A percentile compares a stretch with the other conserved stretches of the same genome.
phyloP scores from a whole-genome alignment of 2,113 vertebrate genomes.

The Chrysochloris asiatica region DNA sequence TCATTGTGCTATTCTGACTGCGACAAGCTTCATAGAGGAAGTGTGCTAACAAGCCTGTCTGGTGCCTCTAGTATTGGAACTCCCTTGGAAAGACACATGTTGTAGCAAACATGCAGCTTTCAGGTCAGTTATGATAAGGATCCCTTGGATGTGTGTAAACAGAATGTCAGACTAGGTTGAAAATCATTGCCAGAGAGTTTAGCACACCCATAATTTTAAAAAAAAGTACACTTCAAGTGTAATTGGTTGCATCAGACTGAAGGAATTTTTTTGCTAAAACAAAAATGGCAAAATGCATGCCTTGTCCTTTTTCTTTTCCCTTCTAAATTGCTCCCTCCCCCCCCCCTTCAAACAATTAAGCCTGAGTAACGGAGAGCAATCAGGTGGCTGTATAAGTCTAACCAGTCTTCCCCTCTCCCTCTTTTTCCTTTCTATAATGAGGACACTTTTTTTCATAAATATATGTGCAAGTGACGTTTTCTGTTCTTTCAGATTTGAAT shows the following conservation, averaged over 20 bases:
- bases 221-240: conserved; percentile 21
- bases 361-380: not conserved
- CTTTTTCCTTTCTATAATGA: not conserved
- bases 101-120: not conserved
- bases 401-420: not conserved
- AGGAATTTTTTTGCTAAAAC: conserved; percentile 57
- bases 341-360: conserved; percentile 4
- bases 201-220: not conserved
- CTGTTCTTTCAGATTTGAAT: conserved; percentile 17
- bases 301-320: not conserved
- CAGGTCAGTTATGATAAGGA: conserved; percentile 4
- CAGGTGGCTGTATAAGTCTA: not conserved
- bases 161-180: conserved; percentile 34
- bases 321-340: not conserved
- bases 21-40: not conserved
- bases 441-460: conserved; percentile 16
- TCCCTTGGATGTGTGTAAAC: conserved; percentile 14
- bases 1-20: fast-evolving
- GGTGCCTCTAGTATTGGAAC: not conserved
- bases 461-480: not conserved
- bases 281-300: conserved; percentile 35
- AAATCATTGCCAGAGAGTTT: conserved; percentile 41
- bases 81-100: not conserved
- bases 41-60: not conserved
- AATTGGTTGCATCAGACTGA: conserved; percentile 57